Conservation (phyloP, 1,140 invertebrate species). For the Bombus pascuorum region DNA sequence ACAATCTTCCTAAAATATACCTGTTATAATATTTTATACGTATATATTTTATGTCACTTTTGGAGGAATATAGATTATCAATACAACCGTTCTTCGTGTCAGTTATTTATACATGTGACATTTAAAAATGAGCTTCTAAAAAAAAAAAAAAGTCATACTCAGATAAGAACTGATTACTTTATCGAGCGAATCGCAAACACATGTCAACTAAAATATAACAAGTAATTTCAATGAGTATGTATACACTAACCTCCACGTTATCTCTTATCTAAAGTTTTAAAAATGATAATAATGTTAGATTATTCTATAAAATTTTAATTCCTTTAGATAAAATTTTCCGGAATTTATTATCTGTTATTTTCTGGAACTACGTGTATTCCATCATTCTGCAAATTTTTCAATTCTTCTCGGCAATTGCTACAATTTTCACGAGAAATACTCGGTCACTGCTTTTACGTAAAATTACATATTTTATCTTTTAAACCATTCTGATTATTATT, state of each 20-base stretch:
- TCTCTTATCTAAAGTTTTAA: not conserved
- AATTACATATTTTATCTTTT: not conserved
- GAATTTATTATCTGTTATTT: not conserved
- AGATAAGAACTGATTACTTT: slow-evolving; percentile 17
- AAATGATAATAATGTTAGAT: not conserved
- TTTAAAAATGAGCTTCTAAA: not conserved
- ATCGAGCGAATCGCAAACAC: not conserved
- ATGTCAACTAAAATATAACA: not conserved
- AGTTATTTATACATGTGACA: slow-evolving; percentile 23
- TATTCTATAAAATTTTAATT: not conserved
- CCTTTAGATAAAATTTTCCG: no score
- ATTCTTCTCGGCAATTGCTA: rapidly evolving
- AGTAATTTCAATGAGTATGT: not conserved
- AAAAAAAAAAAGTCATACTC: not conserved
- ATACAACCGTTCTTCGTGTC: not conserved
- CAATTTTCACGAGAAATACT: not conserved
- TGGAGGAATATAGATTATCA: not conserved
- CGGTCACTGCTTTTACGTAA: no score
- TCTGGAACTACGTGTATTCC: not conserved
- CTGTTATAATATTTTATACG: not conserved
- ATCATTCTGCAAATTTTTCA: no score
- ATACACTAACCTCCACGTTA: not conserved
- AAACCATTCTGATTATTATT: no score
- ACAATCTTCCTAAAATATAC: not conserved
- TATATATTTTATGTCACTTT: not conserved